Conservation (phyloP, 2,113 vertebrate species). For the Apteryx mantelli region DNA sequence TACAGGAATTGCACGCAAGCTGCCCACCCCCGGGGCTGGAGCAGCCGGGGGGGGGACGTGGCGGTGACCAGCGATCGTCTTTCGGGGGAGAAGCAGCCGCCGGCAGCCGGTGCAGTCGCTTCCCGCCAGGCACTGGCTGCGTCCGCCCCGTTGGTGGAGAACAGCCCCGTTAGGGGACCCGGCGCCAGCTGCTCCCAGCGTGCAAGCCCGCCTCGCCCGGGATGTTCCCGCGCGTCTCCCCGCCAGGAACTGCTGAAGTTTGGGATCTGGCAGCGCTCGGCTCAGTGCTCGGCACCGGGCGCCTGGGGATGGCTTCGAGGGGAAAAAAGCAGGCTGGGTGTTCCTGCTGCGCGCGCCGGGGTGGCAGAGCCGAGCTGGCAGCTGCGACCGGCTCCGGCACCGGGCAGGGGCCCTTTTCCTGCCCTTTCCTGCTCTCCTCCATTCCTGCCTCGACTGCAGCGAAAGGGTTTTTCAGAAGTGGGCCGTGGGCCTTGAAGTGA, state of each 20-base stretch:
- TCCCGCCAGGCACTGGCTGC: neutral
- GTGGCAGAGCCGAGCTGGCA: fast-evolving
- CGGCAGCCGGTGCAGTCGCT: neutral
- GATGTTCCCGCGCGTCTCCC: fast-evolving
- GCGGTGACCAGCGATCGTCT: neutral
- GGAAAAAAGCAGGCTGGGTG: too few relatives aligned
- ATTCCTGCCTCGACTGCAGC: neutral
- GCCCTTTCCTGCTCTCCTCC: fast-evolving
- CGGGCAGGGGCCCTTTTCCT: neutral
- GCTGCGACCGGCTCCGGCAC: fast-evolving
- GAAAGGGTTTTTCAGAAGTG: neutral
- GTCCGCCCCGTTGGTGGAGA: neutral
- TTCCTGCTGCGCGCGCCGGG: neutral
- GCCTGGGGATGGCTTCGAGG: neutral
- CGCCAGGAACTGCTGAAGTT: fast-evolving
- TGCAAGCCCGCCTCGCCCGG: neutral
- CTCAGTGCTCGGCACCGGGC: neutral
- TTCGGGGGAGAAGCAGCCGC: neutral
- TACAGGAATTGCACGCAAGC: neutral
- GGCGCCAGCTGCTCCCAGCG: neutral
- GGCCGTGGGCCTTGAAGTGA: neutral
- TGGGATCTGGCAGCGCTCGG: fast-evolving
- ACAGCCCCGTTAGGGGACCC: neutral
- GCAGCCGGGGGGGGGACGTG: neutral
- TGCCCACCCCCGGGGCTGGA: neutral